Evolutionary conservation across 2,113 vertebrate species (phyloP), one percentile per base, ranked within the genome.

Genomic region (Halcyon senegalensis): DNA sequence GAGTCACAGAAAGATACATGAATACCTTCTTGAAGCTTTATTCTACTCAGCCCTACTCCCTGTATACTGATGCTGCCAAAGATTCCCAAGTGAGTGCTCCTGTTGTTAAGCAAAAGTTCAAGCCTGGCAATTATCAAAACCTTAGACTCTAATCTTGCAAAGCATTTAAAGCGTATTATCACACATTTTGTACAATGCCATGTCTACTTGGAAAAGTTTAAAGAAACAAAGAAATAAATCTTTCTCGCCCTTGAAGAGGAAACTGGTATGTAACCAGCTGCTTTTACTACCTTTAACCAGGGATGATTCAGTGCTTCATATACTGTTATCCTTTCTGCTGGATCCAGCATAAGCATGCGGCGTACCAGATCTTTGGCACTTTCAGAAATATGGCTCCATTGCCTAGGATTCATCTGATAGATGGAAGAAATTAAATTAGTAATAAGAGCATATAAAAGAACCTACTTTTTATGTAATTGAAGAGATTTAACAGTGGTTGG

Each of bases 271-370:
- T 18, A 60, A 76, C 68, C 20, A 85, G 55, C 15, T 88, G 66
- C 8, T 89, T 84, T 80, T 77, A 48, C 35, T 98, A 99, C 99
- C 99, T 99, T 99, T 89, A 99, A 99, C 99, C 99, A 99, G 93
- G 99, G 99, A 97, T 99, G 99, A 97, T 99, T 99, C 94, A 99
- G 98, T 63, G 99, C 99, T 97, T 99, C 99, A 85, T 99, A 99
- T 75, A 99, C 99, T 16, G 99, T 99, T 99, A 99, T 99, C 92
- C 99, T 99, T 98, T 99, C 99, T 21, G 99, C 99, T 23, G 99
- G 99, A 95, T 99, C 99, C 97, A 99, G 97, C 99, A 99, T 99
- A 93, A 99, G 98, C 99, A 99, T 99, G 93, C 99, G 99, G 20
- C 99, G 98, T 78, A 99, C 99, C 97, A 99, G 98, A 90, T 99